Conservation (phyloP, 1,140 invertebrate genomes). For the Lepidurus arcticus region DNA sequence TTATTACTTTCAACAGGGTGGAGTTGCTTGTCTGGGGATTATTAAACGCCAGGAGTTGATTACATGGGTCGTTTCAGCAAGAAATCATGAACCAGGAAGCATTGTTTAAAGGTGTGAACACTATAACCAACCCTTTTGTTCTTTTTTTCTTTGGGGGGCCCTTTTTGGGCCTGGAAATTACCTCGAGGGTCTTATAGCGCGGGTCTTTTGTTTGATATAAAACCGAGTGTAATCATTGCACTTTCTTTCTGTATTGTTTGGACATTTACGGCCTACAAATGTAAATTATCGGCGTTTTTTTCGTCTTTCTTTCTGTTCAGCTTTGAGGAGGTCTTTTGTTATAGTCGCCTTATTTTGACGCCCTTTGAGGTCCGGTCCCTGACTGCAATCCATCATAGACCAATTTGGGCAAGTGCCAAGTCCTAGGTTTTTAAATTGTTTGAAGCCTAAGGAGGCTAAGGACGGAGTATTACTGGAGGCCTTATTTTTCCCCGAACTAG, state of each 20-base stretch:
- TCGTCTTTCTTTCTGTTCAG: not conserved
- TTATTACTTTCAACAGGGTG: constrained; percentile 11
- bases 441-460: not conserved
- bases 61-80: not conserved
- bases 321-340: not conserved
- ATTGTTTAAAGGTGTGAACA: not conserved
- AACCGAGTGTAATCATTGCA: too few relatives aligned
- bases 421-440: not conserved
- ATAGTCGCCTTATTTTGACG: constrained; percentile 7
- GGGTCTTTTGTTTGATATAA: not conserved
- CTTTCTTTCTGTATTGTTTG: too few relatives aligned
- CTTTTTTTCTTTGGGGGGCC: not conserved
- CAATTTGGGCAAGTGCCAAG: constrained; percentile 9
- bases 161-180: not conserved
- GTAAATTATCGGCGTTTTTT: not conserved
- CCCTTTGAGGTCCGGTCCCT: not conserved
- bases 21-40: not conserved
- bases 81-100: not conserved
- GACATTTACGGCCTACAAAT: too few relatives aligned
- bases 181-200: not conserved
- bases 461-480: not conserved
- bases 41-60: constrained; percentile 13
- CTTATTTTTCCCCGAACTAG: not conserved
- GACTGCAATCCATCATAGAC: not conserved
- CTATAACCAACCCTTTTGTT: not conserved